phyloP scores from a whole-genome alignment of 2,888 invertebrate species.

The Siphonodentalium dalli region DNA sequence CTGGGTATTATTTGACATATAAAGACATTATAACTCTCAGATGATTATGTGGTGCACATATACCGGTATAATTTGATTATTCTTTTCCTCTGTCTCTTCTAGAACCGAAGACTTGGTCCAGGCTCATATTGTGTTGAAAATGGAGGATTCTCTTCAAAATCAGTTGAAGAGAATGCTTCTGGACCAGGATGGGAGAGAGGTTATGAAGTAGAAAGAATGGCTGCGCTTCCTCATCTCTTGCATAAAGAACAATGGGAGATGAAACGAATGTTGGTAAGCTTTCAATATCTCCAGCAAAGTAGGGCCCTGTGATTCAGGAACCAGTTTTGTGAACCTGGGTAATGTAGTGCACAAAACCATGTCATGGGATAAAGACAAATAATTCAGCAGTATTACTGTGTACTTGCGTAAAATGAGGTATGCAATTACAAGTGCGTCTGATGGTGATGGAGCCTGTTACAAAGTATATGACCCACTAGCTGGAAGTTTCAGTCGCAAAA shows the following conservation, averaged over 20 bases:
- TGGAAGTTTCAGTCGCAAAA: too few species aligned
- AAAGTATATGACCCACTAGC: too few species aligned
- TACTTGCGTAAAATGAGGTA: too few species aligned
- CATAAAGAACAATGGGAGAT: slow-evolving; percentile 63
- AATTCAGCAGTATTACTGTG: neutral
- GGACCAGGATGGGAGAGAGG: slow-evolving; percentile 62
- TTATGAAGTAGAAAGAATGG: slow-evolving; percentile 57
- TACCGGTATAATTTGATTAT: neutral
- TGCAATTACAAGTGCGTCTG: too few species aligned
- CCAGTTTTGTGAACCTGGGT: too few species aligned
- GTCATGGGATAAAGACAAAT: neutral
- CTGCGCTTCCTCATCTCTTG: slow-evolving; percentile 60
- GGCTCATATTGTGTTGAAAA: slow-evolving; percentile 53
- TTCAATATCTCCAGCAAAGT: too few species aligned
- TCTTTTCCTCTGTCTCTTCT: neutral
- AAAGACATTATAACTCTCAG: too few species aligned
- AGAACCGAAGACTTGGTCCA: slow-evolving; percentile 57
- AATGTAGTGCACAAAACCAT: neutral
- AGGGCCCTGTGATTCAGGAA: neutral
- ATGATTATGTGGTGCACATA: too few species aligned
- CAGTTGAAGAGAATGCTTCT: slow-evolving; percentile 45
- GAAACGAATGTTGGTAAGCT: slow-evolving; percentile 53
- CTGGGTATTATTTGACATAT: too few species aligned
- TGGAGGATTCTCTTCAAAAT: slow-evolving; percentile 50
- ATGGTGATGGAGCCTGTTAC: too few species aligned